A percentile compares a stretch with the other conserved stretches of the same genome.
These are phyloP conservation scores for Cryptotermes secundus DNA, from an alignment of 1,140 invertebrate genomes.

Conservation along the genomic window DNA sequence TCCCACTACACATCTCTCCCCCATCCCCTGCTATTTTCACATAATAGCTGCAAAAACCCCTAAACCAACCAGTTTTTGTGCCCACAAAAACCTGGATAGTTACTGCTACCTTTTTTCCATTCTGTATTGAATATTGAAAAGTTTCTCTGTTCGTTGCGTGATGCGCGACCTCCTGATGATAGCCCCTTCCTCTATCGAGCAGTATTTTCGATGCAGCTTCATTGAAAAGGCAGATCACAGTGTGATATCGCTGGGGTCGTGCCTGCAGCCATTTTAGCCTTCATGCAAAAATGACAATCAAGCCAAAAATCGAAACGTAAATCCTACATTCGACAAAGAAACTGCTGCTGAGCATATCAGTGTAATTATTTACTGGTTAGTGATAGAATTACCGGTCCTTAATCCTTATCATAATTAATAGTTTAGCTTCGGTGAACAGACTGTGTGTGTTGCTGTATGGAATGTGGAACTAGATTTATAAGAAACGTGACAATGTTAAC, in stretches of 20 bases:
- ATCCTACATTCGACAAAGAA: too few relatives aligned
- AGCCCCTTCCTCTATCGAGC: background rate
- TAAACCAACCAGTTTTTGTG: constrained; percentile 15
- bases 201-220: background rate
- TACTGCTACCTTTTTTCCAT: background rate
- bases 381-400: too few relatives aligned
- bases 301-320: too few relatives aligned
- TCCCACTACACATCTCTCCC: background rate
- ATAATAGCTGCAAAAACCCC: constrained; percentile 11
- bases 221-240: background rate
- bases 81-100: background rate
- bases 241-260: background rate
- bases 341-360: too few relatives aligned
- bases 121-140: constrained; percentile 15
- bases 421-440: too few relatives aligned
- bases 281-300: background rate
- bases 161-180: background rate
- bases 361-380: too few relatives aligned
- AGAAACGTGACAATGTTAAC: too few relatives aligned
- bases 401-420: too few relatives aligned
- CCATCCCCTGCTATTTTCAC: background rate
- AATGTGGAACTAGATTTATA: too few relatives aligned
- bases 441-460: too few relatives aligned
- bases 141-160: background rate
- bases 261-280: background rate